Evolutionary conservation across 2,888 invertebrate genomes (phyloP), one percentile per base, ranked within the genome.

Genomic region (Rhaphigaster nebulosa): DNA sequence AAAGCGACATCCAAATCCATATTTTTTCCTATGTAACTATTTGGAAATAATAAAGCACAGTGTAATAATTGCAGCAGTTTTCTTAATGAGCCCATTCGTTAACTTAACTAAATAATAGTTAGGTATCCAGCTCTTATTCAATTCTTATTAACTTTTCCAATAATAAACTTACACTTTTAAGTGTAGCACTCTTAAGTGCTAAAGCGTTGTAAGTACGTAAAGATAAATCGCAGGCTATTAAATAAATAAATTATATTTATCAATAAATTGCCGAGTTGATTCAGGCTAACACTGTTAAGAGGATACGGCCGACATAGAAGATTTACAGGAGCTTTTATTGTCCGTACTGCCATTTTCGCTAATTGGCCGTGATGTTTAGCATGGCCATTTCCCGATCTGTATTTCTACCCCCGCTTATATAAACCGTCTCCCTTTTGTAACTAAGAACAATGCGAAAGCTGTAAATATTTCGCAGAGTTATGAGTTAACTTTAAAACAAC

Each of bases 401-500:
- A 76, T 76, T 76, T 38, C 65, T 29, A 5, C 29, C 34, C 29
- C 12, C 38, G 70, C 70, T 76, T 34, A 76, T 76, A 38, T 76
- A 76, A 76, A 76, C 34, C 65, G 13, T 52, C n/a, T 65, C 65
- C 70, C 34, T 29, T 76, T 76, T 76, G 70, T 76, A 23, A 76
- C 20, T 38, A 38, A 15, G 34, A 76, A 76, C 70, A 76, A 76
- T 76, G 38, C 2, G 34, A 76, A 76, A 76, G 70, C 70, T 76
- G 70, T 76, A 76, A 76, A 76, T 76, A 76, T 76, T 76, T 76
- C 38, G 6, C 70, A 1, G 70, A 76, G 38, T 76, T 76, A 38
- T 8, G 70, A 38, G 70, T 38, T 76, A 76, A 38, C 34, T 76
- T 76, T 76, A 76, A 38, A 76, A 38, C 34, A 76, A 60, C 60